Conservation (phyloP, 2,888 invertebrate species). For the Drosophila paramelanica region DNA sequence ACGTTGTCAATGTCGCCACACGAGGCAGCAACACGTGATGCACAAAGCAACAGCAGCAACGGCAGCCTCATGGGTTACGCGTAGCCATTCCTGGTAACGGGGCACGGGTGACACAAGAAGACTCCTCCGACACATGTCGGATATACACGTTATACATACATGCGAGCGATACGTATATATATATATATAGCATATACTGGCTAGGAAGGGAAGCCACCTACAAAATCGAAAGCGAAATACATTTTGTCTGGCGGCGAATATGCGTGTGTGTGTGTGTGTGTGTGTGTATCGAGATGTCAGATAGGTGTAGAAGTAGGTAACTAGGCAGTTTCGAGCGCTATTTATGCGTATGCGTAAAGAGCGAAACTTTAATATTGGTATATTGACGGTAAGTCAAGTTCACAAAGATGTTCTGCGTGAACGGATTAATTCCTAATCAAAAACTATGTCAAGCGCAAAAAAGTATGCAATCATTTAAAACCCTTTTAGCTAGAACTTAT, state of each 20-base stretch:
- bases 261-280: constrained; percentile 9
- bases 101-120: constrained; percentile 38
- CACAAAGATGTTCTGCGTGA: constrained; percentile 11
- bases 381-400: background rate
- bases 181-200: background rate
- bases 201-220: constrained; percentile 33
- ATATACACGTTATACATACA: constrained; percentile 1
- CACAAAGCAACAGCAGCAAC: constrained; percentile 45
- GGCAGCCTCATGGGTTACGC: constrained; percentile 38
- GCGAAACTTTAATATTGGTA: constrained; percentile 18
- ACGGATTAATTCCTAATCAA: background rate
- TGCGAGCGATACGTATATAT: background rate
- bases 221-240: constrained; percentile 79
- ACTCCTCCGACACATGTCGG: constrained; percentile 42
- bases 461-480: constrained; percentile 8
- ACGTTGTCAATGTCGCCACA: constrained; percentile 59
- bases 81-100: constrained; percentile 20
- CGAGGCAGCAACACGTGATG: constrained; percentile 76
- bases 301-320: constrained; percentile 46
- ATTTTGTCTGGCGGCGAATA: constrained; percentile 35
- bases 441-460: background rate
- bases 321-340: constrained; percentile 34
- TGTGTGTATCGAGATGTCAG: constrained; percentile 19
- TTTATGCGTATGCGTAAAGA: constrained; percentile 19
- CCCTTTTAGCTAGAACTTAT: no score